Evolutionary conservation across 2,113 vertebrate species (phyloP).

Genomic region (Caloenas nicobarica): DNA sequence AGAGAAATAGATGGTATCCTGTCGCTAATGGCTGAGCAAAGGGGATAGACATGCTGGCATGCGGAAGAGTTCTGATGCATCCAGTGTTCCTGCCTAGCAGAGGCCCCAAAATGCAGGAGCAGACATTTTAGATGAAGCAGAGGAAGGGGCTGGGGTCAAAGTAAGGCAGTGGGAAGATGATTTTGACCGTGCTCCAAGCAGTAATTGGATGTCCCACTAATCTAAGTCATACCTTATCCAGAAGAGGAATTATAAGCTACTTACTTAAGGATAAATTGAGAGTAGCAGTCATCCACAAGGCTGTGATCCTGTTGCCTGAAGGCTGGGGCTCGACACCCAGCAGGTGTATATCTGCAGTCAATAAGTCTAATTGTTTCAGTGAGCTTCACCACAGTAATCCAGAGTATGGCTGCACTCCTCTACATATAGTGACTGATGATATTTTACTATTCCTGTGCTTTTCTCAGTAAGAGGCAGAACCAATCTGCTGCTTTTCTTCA

Average conservation of each 20-base stretch:
- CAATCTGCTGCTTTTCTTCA: not conserved
- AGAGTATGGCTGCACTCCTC: not conserved
- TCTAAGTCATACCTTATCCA: not conserved
- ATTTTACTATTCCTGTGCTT: not conserved
- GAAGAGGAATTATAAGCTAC: not conserved
- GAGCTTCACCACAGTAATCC: not conserved
- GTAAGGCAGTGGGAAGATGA: not conserved
- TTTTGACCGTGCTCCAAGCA: not conserved
- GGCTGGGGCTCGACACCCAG: not conserved
- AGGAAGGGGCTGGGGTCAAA: not conserved
- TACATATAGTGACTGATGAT: too few relatives aligned
- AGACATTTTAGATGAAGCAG: not conserved
- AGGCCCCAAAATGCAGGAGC: not conserved
- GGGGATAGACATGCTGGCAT: fast-evolving
- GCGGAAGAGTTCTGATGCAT: not conserved
- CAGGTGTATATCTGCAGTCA: not conserved
- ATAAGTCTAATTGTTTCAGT: not conserved
- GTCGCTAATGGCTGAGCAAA: not conserved
- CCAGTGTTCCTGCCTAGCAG: not conserved
- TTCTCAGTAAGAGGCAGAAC: not conserved
- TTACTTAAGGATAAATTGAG: not conserved
- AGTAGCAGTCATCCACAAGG: not conserved
- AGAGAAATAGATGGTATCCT: not conserved
- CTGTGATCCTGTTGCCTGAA: not conserved
- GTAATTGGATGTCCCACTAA: not conserved